phyloP scores from a whole-genome alignment of 2,888 invertebrate species.

The Calameuta pallipes region DNA sequence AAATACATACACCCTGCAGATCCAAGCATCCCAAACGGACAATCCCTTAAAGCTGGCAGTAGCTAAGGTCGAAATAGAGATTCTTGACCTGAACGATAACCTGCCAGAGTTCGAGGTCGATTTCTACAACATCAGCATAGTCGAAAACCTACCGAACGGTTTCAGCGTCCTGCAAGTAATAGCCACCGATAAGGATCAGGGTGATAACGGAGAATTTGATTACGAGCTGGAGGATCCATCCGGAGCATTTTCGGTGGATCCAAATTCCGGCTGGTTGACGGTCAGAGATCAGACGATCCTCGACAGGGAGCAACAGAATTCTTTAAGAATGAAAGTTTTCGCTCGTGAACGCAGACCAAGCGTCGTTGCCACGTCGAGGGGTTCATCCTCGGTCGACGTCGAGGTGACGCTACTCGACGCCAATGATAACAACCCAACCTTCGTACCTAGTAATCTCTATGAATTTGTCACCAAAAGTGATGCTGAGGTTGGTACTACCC shows the following conservation, averaged over 20 bases:
- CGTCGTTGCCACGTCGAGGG: constrained; percentile 66
- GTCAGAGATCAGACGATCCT: constrained; percentile 81
- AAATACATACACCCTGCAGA: constrained; percentile 81
- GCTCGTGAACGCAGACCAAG: constrained; percentile 82
- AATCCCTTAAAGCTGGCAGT: constrained; percentile 81
- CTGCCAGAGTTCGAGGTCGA: constrained; percentile 89
- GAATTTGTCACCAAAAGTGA: constrained; percentile 79
- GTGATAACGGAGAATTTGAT: constrained; percentile 85
- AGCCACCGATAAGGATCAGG: constrained; percentile 85
- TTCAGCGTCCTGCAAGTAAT: constrained; percentile 78
- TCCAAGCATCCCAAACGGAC: constrained; percentile 84
- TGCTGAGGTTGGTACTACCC: constrained; percentile 75
- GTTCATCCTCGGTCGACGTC: constrained; percentile 75
- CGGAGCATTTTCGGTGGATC: constrained; percentile 84
- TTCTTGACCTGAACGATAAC: constrained; percentile 85
- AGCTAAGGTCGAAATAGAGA: constrained; percentile 79
- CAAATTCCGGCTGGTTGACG: constrained; percentile 86
- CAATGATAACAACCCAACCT: constrained; percentile 91
- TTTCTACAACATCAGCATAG: constrained; percentile 91
- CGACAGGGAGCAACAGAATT: constrained; percentile 82
- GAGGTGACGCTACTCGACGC: constrained; percentile 88
- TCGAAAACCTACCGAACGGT: constrained; percentile 90
- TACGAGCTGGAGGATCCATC: constrained; percentile 81
- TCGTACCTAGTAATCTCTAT: constrained; percentile 85
- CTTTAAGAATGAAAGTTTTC: constrained; percentile 80